Percentiles rank a stretch among this genome's conserved stretches.
Evolutionary conservation across 2,113 vertebrate species (phyloP).

Genomic region (Ceuthmochares aereus): DNA sequence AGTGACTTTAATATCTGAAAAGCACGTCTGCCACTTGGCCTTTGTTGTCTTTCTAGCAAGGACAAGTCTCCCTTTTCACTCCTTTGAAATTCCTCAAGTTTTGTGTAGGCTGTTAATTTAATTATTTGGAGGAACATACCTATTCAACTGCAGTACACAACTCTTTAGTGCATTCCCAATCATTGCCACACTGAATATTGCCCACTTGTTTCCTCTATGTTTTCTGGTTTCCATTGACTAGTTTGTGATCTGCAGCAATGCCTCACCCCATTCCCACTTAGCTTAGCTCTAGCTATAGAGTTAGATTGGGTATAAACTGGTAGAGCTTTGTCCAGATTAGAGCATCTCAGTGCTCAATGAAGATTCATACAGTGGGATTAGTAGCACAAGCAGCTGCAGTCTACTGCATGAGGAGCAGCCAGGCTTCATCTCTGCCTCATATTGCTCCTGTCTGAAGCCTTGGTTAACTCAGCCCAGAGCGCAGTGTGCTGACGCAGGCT

Average conservation of each 20-base stretch:
- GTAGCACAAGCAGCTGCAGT: neutral
- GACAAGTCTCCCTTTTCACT: neutral
- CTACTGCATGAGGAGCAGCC: neutral
- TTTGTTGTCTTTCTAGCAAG: neutral
- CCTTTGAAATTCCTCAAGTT: neutral
- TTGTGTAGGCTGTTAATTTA: neutral
- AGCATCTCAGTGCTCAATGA: neutral
- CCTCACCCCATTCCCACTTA: neutral
- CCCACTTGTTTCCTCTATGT: neutral
- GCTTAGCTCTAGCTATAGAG: neutral
- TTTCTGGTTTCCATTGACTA: neutral
- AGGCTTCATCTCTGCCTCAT: neutral
- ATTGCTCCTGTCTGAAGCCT: neutral
- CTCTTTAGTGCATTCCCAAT: neutral
- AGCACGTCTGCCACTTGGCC: neutral
- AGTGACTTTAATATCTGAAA: neutral
- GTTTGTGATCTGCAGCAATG: neutral
- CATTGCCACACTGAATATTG: accelerated
- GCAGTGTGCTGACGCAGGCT: neutral
- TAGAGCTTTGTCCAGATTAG: neutral
- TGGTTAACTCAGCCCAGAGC: neutral
- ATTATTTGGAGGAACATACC: neutral
- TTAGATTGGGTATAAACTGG: neutral
- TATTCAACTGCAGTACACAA: neutral
- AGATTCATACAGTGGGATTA: neutral